Conservation (phyloP, 2,888 invertebrate species). For the Pseudococcus viburni region DNA sequence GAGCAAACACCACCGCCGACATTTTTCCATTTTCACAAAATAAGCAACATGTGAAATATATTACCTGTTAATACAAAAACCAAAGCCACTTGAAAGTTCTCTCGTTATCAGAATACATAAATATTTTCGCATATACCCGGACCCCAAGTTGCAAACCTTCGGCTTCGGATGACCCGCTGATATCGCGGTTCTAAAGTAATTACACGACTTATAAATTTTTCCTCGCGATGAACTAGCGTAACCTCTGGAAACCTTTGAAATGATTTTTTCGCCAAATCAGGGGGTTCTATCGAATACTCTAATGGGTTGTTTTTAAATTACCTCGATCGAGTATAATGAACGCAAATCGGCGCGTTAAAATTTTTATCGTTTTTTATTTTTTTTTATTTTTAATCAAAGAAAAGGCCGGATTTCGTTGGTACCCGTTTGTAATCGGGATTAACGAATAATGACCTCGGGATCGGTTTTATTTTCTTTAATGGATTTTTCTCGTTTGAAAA, state of each 20-base stretch:
- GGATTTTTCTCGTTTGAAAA: slow-evolving; percentile 1
- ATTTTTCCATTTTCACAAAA: slow-evolving; percentile 45
- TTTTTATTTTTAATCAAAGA: neutral
- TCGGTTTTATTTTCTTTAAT: slow-evolving; percentile 27
- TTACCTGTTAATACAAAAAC: slow-evolving; percentile 43
- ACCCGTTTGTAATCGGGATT: neutral
- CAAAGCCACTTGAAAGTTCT: slow-evolving; percentile 19
- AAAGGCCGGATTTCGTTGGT: neutral
- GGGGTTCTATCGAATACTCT: neutral
- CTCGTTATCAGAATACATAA: slow-evolving; percentile 23
- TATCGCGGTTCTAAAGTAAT: neutral
- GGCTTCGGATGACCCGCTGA: neutral
- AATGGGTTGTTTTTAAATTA: neutral
- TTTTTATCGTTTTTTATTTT: neutral
- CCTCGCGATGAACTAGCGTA: neutral
- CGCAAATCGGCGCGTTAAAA: neutral
- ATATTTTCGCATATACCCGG: slow-evolving; percentile 1
- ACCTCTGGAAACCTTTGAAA: neutral
- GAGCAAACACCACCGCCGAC: slow-evolving; percentile 17
- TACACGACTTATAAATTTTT: neutral
- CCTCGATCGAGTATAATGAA: neutral
- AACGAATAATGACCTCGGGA: slow-evolving; percentile 23
- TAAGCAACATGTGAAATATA: slow-evolving; percentile 37
- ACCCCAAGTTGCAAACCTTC: neutral
- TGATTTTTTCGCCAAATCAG: neutral